Base-by-base conservation (phyloP, 2,888 invertebrate genomes). In the Anoplius nigerrimus region DNA sequence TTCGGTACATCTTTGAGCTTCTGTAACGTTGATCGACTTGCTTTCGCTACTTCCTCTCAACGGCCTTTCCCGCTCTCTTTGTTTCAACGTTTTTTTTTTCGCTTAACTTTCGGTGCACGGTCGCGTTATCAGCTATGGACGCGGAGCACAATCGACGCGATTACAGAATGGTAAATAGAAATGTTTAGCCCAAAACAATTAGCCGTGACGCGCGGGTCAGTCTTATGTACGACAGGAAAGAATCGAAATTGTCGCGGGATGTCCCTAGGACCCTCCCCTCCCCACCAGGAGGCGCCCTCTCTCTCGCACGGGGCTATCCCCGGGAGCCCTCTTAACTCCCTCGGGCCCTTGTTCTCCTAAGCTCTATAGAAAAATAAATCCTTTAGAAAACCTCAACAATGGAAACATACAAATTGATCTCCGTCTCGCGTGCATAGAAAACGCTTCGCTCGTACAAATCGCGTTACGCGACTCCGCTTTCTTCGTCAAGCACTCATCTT, bases 341-440 rank as follows among this genome's bases (percentile, higher is more conserved):
- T 52, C 65, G 66, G 53, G 63, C 21, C 71, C 52, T 54, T 64
- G n/a, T n/a, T 58, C 71, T 69, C 71, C 67, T 74, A 71, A 71
- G 72, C 61, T 76, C 72, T 78, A 75, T 87, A 86, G 70, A 86
- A 87, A 86, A 87, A 86, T 86, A 86, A 87, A 84, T 80, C 74
- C 75, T 81, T 81, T 75, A 77, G 74, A 80, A 75, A 66, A 63
- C 69, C 72, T 81, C 75, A 79, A 84, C 83, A 78, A 79, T 78
- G 79, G 69, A 82, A 82, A 76, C 69, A 34, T 81, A 83, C 77
- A 81, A 82, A 84, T 78, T 51, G 65, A 74, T 53, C 57, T 64
- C 56, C 58, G 71, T 79, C 72, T 75, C 69, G 75, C 77, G 11
- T 2, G 11, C 8, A 34, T 6, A 34, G 2, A 34, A 6, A 34